phyloP scores from a whole-genome alignment of 2,113 vertebrate species.

The Percina caprodes region DNA sequence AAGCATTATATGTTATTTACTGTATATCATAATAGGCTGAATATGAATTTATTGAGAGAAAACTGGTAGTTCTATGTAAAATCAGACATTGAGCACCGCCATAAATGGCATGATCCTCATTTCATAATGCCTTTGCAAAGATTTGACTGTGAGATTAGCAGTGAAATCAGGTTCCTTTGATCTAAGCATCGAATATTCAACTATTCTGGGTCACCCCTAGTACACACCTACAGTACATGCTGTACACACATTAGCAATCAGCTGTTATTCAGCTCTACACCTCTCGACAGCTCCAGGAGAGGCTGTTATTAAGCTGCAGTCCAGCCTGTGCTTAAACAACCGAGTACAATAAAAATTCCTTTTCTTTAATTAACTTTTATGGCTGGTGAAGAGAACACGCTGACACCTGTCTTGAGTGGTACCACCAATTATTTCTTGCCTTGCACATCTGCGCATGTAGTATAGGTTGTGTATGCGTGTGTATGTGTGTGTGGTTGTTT shows the following conservation, averaged over 20 bases:
- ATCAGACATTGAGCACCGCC: too few species aligned
- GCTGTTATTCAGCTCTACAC: slow-evolving; percentile 62
- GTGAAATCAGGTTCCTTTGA: too few species aligned
- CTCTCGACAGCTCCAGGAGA: slow-evolving; percentile 71
- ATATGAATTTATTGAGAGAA: too few species aligned
- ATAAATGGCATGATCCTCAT: too few species aligned
- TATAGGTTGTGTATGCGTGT: slow-evolving; percentile 17
- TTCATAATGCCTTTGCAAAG: too few species aligned
- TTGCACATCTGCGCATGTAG: slow-evolving; percentile 34
- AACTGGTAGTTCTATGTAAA: too few species aligned
- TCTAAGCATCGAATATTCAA: too few species aligned
- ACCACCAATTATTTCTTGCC: slow-evolving; percentile 65
- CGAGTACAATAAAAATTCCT: slow-evolving; percentile 78
- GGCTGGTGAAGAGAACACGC: slow-evolving; percentile 75
- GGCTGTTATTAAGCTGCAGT: slow-evolving; percentile 73
- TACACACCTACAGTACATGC: slow-evolving; percentile 18
- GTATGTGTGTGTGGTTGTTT: slow-evolving; percentile 11
- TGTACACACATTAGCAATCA: slow-evolving; percentile 44
- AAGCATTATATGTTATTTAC: too few species aligned
- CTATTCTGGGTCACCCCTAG: too few species aligned
- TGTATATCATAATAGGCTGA: too few species aligned
- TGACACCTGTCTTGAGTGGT: slow-evolving; percentile 77
- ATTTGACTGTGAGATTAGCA: too few species aligned
- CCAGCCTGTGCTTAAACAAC: slow-evolving; percentile 58
- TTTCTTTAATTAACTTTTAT: slow-evolving; percentile 85